Base-by-base conservation (phyloP, 1,140 invertebrate genomes). In the Drepana arcuata region DNA sequence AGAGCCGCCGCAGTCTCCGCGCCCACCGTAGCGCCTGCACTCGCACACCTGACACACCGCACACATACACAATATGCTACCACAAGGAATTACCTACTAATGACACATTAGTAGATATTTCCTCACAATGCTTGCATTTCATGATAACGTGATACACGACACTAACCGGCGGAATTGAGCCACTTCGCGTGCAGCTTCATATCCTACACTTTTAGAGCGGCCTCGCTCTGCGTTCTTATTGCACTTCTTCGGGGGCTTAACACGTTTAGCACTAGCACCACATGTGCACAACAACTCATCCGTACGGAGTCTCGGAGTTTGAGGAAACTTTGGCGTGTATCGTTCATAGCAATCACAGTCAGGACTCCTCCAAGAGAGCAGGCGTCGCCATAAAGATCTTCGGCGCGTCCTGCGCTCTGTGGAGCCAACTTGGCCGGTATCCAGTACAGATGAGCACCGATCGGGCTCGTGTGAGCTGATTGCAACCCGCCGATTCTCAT, bases 111-210 rank as follows among this genome's bases (percentile, higher is more conserved):
- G n/a, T n/a, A n/a, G n/a, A n/a, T n/a, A n/a, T n/a, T n/a, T n/a
- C n/a, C n/a, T n/a, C n/a, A n/a, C n/a, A n/a, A n/a, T n/a, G n/a
- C n/a, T n/a, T n/a, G n/a, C n/a, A n/a, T n/a, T n/a, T n/a, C n/a
- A n/a, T n/a, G n/a, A n/a, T n/a, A n/a, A n/a, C n/a, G n/a, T n/a
- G n/a, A n/a, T n/a, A n/a, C n/a, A n/a, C n/a, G n/a, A 16, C 69
- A 80, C 77, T 81, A 71, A 81, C 77, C 77, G 77, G 41, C 77
- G 66, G 37, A 82, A 82, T 38, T 73, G 72, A 33, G 74, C 68
- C 60, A 82, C 72, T 70, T 79, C 74, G 32, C 72, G 66, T 11
- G 78, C 59, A 13, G 67, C 65, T 52, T 79, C 77, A 38, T 82
- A 82, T 14, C 74, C 77, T 25, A 82, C 72, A 65, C 77, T 82